A percentile compares a stretch with the other conserved stretches of the same genome.
Evolutionary conservation across 2,888 invertebrate genomes (phyloP).

Genomic region (Pegoplata infirma): DNA sequence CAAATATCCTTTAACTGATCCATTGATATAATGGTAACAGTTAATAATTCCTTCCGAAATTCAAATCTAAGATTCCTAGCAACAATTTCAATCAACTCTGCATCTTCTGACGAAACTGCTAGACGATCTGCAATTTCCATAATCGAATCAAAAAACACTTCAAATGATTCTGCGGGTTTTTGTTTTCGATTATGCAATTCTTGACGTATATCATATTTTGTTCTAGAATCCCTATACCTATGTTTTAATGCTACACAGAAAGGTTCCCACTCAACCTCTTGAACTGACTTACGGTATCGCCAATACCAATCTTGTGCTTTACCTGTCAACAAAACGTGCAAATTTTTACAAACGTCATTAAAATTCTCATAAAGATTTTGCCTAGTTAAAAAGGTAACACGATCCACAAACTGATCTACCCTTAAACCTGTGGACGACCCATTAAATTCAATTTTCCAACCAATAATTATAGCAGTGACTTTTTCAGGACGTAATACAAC

Average conservation of each 20-base stretch:
- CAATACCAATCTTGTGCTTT: constrained; percentile 17
- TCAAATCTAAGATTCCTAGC: constrained; percentile 12
- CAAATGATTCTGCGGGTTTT: constrained; percentile 1
- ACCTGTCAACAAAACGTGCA: background rate
- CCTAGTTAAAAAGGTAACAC: background rate
- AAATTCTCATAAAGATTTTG: constrained; percentile 18
- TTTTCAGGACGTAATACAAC: background rate
- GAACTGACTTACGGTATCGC: background rate
- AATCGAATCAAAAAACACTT: constrained; percentile 21
- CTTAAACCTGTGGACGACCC: constrained; percentile 4
- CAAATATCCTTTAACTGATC: background rate
- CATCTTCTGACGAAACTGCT: background rate
- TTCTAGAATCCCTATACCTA: constrained; percentile 15
- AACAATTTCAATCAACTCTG: constrained; percentile 29
- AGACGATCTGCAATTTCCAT: constrained; percentile 8
- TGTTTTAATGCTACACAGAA: background rate
- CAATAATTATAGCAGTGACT: background rate
- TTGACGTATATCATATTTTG: constrained; percentile 1
- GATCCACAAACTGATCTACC: constrained; percentile 9
- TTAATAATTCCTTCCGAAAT: constrained; percentile 16
- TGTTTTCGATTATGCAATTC: constrained; percentile 9
- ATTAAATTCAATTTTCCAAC: constrained; percentile 18
- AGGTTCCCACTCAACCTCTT: background rate
- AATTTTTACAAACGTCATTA: constrained; percentile 6
- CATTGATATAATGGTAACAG: background rate